phyloP scores from a whole-genome alignment of 2,113 vertebrate species.

The Albula goreensis region DNA sequence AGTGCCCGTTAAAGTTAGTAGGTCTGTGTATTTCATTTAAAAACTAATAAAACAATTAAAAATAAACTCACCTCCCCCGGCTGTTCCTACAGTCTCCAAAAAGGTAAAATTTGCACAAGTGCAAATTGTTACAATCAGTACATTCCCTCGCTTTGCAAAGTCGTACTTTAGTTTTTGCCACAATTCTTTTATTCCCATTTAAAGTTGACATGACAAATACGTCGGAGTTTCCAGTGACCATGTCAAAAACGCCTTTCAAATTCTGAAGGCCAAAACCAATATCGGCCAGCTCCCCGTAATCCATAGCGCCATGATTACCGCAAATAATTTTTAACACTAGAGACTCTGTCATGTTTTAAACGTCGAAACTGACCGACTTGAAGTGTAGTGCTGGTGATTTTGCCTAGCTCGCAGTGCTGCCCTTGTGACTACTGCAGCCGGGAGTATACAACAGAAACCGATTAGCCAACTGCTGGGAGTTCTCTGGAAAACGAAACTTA shows the following conservation, averaged over 20 bases:
- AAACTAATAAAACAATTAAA: too few relatives aligned
- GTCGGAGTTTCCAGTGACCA: background rate
- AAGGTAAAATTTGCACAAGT: constrained; percentile 33
- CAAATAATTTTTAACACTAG: constrained; percentile 24
- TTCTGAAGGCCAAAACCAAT: constrained; percentile 7
- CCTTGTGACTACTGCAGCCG: background rate
- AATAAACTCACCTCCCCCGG: constrained; percentile 6
- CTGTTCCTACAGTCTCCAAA: constrained; percentile 25
- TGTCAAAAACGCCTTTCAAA: constrained; percentile 1
- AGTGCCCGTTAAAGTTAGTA: too few relatives aligned
- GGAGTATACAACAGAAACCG: too few relatives aligned
- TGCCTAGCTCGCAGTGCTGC: too few relatives aligned
- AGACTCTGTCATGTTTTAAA: constrained; percentile 3
- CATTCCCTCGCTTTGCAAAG: constrained; percentile 26
- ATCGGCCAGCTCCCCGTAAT: constrained; percentile 21
- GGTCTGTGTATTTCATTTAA: too few relatives aligned
- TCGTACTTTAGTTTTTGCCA: constrained; percentile 25
- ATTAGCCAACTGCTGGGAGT: background rate
- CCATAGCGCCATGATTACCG: constrained; percentile 21
- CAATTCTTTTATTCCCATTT: constrained; percentile 12
- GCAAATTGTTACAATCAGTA: constrained; percentile 15
- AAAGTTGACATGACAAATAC: background rate
- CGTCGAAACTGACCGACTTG: background rate
- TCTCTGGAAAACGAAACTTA: background rate
- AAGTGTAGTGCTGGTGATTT: background rate